Evolutionary conservation across 2,888 invertebrate genomes (phyloP).

Genomic region (Blera fallax): DNA sequence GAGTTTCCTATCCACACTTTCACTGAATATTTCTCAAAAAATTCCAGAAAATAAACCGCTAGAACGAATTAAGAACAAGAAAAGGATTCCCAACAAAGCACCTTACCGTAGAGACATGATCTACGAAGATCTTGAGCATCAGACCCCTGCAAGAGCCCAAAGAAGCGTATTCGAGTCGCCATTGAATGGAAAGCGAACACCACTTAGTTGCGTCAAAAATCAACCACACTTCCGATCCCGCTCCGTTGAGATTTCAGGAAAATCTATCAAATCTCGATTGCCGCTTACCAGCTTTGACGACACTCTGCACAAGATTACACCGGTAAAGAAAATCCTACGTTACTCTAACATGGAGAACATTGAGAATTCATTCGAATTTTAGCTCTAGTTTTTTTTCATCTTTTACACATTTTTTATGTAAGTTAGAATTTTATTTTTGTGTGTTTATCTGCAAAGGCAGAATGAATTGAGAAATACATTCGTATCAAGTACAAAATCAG

Average conservation of each 20-base stretch:
- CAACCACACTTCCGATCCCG: constrained; percentile 76
- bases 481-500: constrained; percentile 33
- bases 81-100: constrained; percentile 67
- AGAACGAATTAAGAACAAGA: constrained; percentile 76
- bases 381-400: not conserved
- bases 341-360: constrained; percentile 70
- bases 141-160: constrained; percentile 52
- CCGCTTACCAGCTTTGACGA: constrained; percentile 77
- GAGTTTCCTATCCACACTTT: constrained; percentile 77
- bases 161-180: constrained; percentile 72
- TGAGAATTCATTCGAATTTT: constrained; percentile 65
- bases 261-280: constrained; percentile 74
- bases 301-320: constrained; percentile 71
- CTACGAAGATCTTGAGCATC: constrained; percentile 76
- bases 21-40: constrained; percentile 75
- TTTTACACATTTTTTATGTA: constrained; percentile 43
- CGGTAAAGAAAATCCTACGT: constrained; percentile 62
- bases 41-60: constrained; percentile 75
- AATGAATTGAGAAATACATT: constrained; percentile 25
- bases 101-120: constrained; percentile 73
- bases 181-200: constrained; percentile 75
- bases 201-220: constrained; percentile 78
- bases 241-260: constrained; percentile 75
- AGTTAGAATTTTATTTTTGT: constrained; percentile 15
- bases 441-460: not conserved